Base-by-base conservation (phyloP, 2,797 vertebrate species). In the Sebastes glaucus region DNA sequence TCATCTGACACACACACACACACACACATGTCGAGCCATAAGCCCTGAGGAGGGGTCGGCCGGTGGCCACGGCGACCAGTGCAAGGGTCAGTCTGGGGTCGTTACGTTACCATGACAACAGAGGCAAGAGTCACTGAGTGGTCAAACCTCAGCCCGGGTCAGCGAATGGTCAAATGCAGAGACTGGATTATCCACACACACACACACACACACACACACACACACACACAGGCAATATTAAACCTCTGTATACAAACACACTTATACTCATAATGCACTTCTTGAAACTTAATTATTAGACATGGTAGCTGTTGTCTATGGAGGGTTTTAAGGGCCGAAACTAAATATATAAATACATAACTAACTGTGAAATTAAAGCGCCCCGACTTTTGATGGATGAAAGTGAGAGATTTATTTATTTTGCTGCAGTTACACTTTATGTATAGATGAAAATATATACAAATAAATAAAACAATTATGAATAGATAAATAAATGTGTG, bases 31-130 rank as follows among this genome's bases (percentile, higher is more conserved):
- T 64, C 3, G 14, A 74, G 35, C 30, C 65, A 59, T 56, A 61
- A 18, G 67, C 65, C 75, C 85, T 71, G 71, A 78, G 81, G 74
- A 65, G 63, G 81, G 84, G 81, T 91, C 83, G 89, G 52, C 33
- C 25, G 6, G 64, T 74, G 83, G 88, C 53, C 84, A 88, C 68
- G 10, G 42, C 18, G 59, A 78, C 78, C 76, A 6, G 59, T 62
- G 46, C 71, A 64, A 70, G 78, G 89, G 88, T 94, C 82, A 88
- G 89, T 91, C 83, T 91, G 79, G 69, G 89, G 88, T 87, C 13
- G 8, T 8, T 7, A 6, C 9, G 74, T 94, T 75, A 35, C 84
- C 78, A 57, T 10, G 59, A 85, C 66, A 87, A 93, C 83, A 28
- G 80, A 79, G 78, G 55, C 27, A 71, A 71, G 74, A 82, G 90